phyloP scores from a whole-genome alignment of 2,797 vertebrate species.

The Catamblyrhynchus diadema region DNA sequence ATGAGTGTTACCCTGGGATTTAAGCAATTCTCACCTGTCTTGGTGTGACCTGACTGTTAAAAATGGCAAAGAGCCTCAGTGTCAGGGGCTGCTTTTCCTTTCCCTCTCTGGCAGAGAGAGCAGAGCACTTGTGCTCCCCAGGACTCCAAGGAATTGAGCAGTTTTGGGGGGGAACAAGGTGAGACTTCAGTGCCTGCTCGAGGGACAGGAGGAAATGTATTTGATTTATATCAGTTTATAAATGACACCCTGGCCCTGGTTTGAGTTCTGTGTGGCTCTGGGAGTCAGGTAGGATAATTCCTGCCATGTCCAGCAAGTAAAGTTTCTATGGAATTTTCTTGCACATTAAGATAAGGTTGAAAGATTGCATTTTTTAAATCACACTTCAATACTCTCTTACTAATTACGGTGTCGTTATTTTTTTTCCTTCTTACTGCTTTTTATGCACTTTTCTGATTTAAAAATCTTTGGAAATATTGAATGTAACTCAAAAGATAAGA shows the following conservation, averaged over 20 bases:
- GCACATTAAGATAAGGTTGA: background rate
- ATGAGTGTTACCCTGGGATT: background rate
- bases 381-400: background rate
- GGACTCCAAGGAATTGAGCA: background rate
- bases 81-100: background rate
- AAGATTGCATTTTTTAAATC: background rate
- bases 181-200: background rate
- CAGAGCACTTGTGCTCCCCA: background rate
- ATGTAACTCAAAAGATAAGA: background rate
- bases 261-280: background rate
- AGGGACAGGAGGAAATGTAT: background rate
- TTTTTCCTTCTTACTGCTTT: background rate
- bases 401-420: background rate
- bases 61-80: background rate
- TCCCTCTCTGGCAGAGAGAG: background rate
- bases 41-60: background rate
- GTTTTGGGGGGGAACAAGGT: background rate
- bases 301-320: background rate
- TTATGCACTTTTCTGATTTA: background rate
- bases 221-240: background rate
- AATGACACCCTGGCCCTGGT: background rate
- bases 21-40: background rate
- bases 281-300: background rate
- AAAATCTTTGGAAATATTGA: background rate
- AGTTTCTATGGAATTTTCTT: background rate